These are phyloP conservation scores for Drosophila suboccidentalis DNA, from an alignment of 2,888 invertebrate genomes.

Conservation along the genomic window DNA sequence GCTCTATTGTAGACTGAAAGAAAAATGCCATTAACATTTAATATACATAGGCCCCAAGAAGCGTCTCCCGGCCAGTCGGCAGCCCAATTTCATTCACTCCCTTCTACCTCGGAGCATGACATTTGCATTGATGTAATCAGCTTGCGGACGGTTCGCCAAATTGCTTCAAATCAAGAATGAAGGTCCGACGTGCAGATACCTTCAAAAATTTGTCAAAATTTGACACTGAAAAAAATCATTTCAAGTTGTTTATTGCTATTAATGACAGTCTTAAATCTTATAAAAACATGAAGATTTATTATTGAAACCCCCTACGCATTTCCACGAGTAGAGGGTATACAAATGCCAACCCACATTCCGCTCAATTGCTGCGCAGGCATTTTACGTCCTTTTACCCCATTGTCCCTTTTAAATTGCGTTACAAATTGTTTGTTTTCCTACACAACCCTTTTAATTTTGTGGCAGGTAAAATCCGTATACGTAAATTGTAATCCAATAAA, in stretches of 20 bases:
- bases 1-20: conserved; percentile 41
- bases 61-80: conserved; percentile 1
- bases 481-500: conserved; percentile 41
- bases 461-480: conserved; percentile 45
- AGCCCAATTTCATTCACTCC: conserved; percentile 30
- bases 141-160: conserved; percentile 73
- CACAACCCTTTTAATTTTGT: conserved; percentile 59
- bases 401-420: conserved; percentile 45
- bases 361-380: conserved; percentile 56
- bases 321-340: conserved; percentile 5
- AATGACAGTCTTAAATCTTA: background rate
- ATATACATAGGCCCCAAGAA: conserved; percentile 19
- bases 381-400: conserved; percentile 30
- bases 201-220: background rate
- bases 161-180: conserved; percentile 46
- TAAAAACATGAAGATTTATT: background rate
- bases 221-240: background rate
- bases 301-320: background rate
- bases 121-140: conserved; percentile 82
- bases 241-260: background rate
- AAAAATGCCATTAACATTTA: conserved; percentile 57
- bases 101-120: conserved; percentile 34
- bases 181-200: conserved; percentile 12
- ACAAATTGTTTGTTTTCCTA: conserved; percentile 54
- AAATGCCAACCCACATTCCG: conserved; percentile 59